Base-by-base conservation (phyloP, 2,888 invertebrate genomes). In the Scaptomyza reducta region DNA sequence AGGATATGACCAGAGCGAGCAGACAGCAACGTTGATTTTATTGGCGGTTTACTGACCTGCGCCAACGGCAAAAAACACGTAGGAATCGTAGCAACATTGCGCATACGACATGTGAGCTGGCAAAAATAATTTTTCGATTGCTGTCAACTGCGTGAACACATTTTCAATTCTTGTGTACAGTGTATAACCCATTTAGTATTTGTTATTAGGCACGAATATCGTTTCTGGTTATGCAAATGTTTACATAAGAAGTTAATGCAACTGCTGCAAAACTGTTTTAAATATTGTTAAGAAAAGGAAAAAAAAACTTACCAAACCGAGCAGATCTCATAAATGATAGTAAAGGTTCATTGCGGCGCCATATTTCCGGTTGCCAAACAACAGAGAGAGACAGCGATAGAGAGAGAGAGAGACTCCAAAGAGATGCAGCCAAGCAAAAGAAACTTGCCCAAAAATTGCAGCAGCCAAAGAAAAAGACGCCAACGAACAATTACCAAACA, bases 401-500 rank as follows among this genome's bases (percentile, higher is more conserved):
- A 50, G 35, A 25, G 27, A 22, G 51, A 61, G 38, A 22, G 25
- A 13, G 29, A 25, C 3, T 9, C 2, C 18, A 50, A 7, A 22
- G 41, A 59, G 68, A 70, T 64, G 69, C 77, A 70, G 51, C 63
- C 55, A 73, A 60, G 62, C 76, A 74, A 49, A 55, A 42, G 58
- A 62, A 54, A 70, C 62, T 61, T 74, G 60, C 49, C 73, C 60
- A 66, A 69, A 73, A 60, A 63, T 54, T 71, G 61, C 74, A 53
- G 55, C 47, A 64, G 67, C 71, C 53, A 25, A 45, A 42, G 35
- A 45, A 58, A 69, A 74, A 68, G 72, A 68, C 70, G 68, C 71
- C 86, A 84, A 73, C 89, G 80, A 89, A 89, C 90, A 89, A 89
- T 89, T 89, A 89, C 90, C 87, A 88, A 89, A 87, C 84, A 83